These are phyloP conservation scores for Agrilus planipennis DNA, from an alignment of 1,140 invertebrate genomes.

Conservation along the genomic window DNA sequence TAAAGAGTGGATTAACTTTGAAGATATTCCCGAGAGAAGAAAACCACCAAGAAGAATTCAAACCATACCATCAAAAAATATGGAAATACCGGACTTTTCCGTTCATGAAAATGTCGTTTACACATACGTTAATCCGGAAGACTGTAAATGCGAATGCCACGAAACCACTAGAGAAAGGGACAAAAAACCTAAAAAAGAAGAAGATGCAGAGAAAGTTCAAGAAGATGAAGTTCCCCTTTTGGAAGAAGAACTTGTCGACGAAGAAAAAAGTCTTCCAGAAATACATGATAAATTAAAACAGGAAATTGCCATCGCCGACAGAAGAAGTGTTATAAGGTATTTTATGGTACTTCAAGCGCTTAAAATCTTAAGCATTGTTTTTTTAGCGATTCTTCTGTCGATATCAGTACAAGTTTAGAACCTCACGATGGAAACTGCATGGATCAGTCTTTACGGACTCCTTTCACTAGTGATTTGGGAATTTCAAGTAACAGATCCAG, in stretches of 20 bases:
- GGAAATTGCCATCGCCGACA: constrained; percentile 15
- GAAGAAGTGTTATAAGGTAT: constrained; percentile 21
- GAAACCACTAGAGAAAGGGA: constrained; percentile 32
- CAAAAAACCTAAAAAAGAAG: constrained; percentile 7
- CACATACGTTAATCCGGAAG: constrained; percentile 70
- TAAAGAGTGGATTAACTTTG: constrained; percentile 68
- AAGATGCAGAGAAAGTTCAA: constrained; percentile 13
- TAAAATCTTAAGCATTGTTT: background rate
- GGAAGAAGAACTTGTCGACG: constrained; percentile 19
- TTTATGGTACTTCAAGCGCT: background rate
- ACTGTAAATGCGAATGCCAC: constrained; percentile 74
- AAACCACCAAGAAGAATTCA: constrained; percentile 69
- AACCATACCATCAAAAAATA: constrained; percentile 48
- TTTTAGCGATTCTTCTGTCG: constrained; percentile 22
- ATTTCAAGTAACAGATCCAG: constrained; percentile 23
- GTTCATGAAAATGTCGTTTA: constrained; percentile 41
- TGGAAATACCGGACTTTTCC: constrained; percentile 27
- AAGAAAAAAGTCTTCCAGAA: constrained; percentile 11
- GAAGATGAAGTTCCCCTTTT: constrained; percentile 27
- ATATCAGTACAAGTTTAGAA: constrained; percentile 20
- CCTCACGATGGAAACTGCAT: constrained; percentile 12
- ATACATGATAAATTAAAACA: constrained; percentile 11
- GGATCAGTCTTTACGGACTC: constrained; percentile 15
- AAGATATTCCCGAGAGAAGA: constrained; percentile 67
- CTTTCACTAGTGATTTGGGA: constrained; percentile 23